Evolutionary conservation across 2,888 invertebrate species (phyloP).

Genomic region (Anodontia alba): DNA sequence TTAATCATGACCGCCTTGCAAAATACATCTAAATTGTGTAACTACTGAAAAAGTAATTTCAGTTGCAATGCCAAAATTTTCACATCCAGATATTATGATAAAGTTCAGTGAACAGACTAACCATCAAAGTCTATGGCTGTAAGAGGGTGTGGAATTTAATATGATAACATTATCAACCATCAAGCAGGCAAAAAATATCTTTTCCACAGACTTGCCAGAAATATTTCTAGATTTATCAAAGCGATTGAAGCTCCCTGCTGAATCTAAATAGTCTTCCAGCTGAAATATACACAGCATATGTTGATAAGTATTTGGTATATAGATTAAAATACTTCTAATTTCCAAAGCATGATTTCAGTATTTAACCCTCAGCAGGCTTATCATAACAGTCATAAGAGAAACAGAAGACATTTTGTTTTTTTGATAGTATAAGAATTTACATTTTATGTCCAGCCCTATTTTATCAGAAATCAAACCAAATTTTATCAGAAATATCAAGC

Average conservation of each 20-base stretch:
- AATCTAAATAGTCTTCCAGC: slow-evolving; percentile 19
- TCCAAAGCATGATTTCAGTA: neutral
- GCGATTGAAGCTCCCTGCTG: slow-evolving; percentile 40
- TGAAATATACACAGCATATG: slow-evolving; percentile 47
- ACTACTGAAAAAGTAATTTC: neutral
- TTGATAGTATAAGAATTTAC: no score
- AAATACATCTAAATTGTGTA: neutral
- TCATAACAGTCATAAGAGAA: no score
- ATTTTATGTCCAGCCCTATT: no score
- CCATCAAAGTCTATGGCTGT: neutral
- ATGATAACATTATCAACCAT: slow-evolving; percentile 11
- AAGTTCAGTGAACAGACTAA: neutral
- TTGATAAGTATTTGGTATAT: slow-evolving; percentile 41
- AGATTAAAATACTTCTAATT: slow-evolving; percentile 11
- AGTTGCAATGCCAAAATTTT: neutral
- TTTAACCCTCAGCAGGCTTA: no score
- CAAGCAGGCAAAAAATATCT: neutral
- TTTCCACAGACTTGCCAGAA: no score
- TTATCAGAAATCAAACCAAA: no score
- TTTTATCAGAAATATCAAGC: no score
- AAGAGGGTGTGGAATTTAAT: neutral
- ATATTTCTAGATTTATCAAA: slow-evolving; percentile 19
- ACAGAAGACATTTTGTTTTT: no score
- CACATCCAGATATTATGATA: neutral
- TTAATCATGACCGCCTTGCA: no score